Evolutionary conservation across 2,888 invertebrate genomes (phyloP).

Genomic region (Teinopalpus imperialis): DNA sequence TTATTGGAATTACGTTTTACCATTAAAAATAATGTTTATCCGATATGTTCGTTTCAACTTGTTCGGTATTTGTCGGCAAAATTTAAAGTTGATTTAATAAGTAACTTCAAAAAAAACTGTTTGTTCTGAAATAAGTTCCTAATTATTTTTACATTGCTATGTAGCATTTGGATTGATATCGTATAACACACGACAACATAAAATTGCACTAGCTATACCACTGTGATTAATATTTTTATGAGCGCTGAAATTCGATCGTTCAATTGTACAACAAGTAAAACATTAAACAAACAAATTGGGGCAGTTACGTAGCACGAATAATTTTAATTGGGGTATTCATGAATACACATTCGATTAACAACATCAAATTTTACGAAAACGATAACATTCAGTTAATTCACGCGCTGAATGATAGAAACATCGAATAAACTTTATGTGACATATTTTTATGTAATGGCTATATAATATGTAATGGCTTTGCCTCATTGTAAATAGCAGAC

Average conservation of each 20-base stretch:
- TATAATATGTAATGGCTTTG: too few relatives aligned
- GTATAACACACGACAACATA: too few relatives aligned
- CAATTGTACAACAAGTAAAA: neutral
- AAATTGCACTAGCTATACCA: too few relatives aligned
- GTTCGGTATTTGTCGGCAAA: neutral
- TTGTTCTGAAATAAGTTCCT: too few relatives aligned
- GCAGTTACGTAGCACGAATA: neutral
- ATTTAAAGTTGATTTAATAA: neutral
- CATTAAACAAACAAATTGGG: neutral
- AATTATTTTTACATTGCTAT: too few relatives aligned
- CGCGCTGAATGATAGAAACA: too few relatives aligned
- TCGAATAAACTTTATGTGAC: too few relatives aligned
- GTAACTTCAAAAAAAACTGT: neutral
- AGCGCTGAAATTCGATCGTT: neutral
- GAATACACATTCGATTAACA: slow-evolving; percentile 5
- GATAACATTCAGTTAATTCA: neutral
- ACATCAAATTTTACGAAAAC: neutral
- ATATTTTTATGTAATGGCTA: too few relatives aligned
- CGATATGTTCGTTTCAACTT: neutral
- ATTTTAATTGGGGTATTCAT: slow-evolving; percentile 1
- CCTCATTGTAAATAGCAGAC: too few relatives aligned
- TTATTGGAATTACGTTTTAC: slow-evolving; percentile 1
- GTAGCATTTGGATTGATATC: too few relatives aligned
- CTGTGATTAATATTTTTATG: too few relatives aligned
- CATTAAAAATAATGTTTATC: too few relatives aligned